Percentiles rank a stretch among this genome's conserved stretches.
These are phyloP conservation scores for Okapia johnstoni DNA, from an alignment of 2,113 vertebrate genomes.

Conservation along the genomic window DNA sequence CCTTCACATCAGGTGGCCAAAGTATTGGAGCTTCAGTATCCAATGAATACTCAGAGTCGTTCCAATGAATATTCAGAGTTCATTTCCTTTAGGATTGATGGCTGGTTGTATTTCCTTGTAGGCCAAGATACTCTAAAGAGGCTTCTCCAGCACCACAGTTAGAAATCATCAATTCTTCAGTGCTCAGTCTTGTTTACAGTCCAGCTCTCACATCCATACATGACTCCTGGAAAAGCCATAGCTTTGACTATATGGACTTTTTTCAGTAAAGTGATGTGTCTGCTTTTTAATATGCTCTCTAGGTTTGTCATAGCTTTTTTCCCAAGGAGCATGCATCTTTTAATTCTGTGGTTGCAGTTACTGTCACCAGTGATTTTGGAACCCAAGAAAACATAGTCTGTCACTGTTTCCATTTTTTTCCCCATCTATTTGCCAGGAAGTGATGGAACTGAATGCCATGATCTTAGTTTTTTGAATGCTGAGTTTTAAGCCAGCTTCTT, in stretches of 20 bases:
- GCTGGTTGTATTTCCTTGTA: not conserved
- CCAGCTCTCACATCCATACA: not conserved
- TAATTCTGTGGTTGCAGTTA: not conserved
- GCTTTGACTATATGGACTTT: not conserved
- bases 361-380: not conserved
- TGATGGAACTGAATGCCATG: not conserved
- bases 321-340: not conserved
- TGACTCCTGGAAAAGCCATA: not conserved
- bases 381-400: not conserved
- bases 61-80: not conserved
- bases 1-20: not conserved
- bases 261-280: not conserved
- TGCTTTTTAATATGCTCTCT: not conserved
- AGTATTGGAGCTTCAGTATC: not conserved
- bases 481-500: not conserved
- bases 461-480: not conserved
- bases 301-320: not conserved
- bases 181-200: not conserved
- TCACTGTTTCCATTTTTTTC: not conserved
- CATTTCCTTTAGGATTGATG: not conserved
- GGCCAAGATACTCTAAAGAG: not conserved
- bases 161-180: not conserved
- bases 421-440: not conserved
- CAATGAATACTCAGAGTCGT: too few species aligned
- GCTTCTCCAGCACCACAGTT: not conserved